Evolutionary conservation across 2,797 vertebrate genomes (phyloP).

Genomic region (Galaxias olidus): DNA sequence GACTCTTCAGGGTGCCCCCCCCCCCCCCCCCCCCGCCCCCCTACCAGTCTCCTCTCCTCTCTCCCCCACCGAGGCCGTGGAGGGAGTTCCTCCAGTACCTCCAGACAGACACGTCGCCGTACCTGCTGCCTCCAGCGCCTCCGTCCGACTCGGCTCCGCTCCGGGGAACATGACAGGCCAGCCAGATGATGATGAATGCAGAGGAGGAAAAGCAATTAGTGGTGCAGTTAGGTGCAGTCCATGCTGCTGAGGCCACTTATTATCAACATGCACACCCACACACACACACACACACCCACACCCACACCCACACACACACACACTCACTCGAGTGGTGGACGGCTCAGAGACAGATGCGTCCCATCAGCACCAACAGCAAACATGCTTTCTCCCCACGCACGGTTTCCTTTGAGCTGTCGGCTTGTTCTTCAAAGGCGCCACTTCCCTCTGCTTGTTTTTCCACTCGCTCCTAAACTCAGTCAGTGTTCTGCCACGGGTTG

Average conservation of each 20-base stretch:
- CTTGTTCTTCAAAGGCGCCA: background rate
- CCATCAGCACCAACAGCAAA: background rate
- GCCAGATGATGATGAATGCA: slow-evolving; percentile 80
- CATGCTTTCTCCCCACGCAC: background rate
- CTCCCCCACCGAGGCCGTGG: slow-evolving; percentile 36
- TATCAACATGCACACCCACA: slow-evolving; percentile 48
- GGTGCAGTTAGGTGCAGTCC: slow-evolving; percentile 74
- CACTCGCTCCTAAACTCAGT: too few species aligned
- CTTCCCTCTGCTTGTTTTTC: background rate
- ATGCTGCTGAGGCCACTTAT: slow-evolving; percentile 68
- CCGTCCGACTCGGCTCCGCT: slow-evolving; percentile 51
- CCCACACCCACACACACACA: slow-evolving; percentile 36
- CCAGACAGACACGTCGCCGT: slow-evolving; percentile 31
- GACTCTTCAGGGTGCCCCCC: too few species aligned
- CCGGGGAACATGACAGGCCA: slow-evolving; percentile 68
- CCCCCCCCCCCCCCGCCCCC: background rate
- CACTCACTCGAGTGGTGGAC: slow-evolving; percentile 52
- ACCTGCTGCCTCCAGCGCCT: slow-evolving; percentile 39
- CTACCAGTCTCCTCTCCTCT: slow-evolving; percentile 12
- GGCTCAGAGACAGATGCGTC: too few species aligned
- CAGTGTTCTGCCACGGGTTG: too few species aligned
- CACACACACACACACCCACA: slow-evolving; percentile 12
- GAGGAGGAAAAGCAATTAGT: slow-evolving; percentile 80
- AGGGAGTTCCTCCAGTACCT: slow-evolving; percentile 35
- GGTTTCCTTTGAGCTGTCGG: background rate